A percentile compares a stretch with the other conserved stretches of the same genome.
Evolutionary conservation across 2,888 invertebrate species (phyloP).

Genomic region (Biston stratarius): DNA sequence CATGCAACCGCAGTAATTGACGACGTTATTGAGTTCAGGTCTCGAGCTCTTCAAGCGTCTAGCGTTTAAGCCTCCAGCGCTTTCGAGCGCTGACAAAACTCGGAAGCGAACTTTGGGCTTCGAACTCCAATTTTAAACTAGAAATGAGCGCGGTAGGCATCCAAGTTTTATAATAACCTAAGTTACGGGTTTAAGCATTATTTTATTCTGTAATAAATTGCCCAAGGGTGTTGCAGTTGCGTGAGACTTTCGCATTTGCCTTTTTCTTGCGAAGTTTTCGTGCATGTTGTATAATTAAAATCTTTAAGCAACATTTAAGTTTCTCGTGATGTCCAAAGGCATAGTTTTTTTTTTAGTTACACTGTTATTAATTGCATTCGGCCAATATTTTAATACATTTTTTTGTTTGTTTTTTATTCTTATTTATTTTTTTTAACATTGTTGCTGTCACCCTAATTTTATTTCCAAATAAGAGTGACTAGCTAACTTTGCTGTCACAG

Average conservation of each 20-base stretch:
- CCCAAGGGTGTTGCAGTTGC: constrained; percentile 21
- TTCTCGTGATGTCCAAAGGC: neutral
- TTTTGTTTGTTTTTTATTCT: no score
- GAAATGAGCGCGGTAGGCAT: constrained; percentile 61
- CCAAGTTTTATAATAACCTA: constrained; percentile 68
- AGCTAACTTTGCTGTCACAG: no score
- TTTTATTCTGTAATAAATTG: constrained; percentile 43
- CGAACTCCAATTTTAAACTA: constrained; percentile 79
- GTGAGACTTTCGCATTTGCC: constrained; percentile 5
- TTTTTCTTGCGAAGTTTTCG: constrained; percentile 16
- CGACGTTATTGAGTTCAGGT: constrained; percentile 74
- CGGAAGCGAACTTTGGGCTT: constrained; percentile 63
- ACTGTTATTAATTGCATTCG: no score
- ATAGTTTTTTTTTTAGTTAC: no score
- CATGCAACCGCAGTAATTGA: constrained; percentile 72
- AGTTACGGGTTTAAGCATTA: constrained; percentile 50
- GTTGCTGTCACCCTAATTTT: no score
- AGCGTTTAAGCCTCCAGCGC: constrained; percentile 1
- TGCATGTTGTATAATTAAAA: neutral
- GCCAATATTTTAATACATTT: no score
- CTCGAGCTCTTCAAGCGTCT: constrained; percentile 40
- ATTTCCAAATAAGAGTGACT: no score
- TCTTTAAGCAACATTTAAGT: constrained; percentile 3
- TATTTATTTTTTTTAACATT: no score
- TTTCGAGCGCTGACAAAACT: constrained; percentile 35